These are phyloP conservation scores for Romanogobio albipinnatus DNA, from an alignment of 2,113 vertebrate species.

Conservation along the genomic window DNA sequence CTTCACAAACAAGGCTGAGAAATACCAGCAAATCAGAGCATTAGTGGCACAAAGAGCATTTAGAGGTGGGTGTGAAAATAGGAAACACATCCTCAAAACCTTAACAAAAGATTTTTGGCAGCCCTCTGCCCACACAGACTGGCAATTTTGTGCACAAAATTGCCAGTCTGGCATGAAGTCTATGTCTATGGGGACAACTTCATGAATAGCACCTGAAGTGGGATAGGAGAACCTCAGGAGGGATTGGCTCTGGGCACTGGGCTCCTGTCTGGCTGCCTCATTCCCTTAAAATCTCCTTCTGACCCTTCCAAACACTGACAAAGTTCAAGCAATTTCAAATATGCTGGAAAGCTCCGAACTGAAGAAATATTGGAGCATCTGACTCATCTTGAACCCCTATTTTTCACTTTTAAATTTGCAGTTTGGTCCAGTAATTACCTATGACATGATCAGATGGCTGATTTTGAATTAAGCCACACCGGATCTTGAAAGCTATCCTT, in stretches of 20 bases:
- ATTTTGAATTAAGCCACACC: not conserved
- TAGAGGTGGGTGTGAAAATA: not conserved
- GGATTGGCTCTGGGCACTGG: not conserved
- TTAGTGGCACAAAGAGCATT: not conserved
- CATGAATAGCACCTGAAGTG: not conserved
- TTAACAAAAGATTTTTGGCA: slow-evolving; percentile 15
- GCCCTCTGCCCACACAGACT: not conserved
- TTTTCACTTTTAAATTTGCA: slow-evolving; percentile 6
- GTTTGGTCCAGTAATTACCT: slow-evolving; percentile 23
- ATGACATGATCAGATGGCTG: slow-evolving; percentile 30
- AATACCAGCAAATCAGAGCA: not conserved
- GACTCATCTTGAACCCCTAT: not conserved
- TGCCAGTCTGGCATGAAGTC: no score
- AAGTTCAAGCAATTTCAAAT: not conserved
- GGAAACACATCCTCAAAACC: not conserved
- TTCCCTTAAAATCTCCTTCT: not conserved
- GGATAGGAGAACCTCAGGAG: not conserved
- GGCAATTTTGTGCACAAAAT: not conserved
- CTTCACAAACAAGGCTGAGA: not conserved
- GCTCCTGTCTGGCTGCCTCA: not conserved
- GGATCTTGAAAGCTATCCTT: slow-evolving; percentile 14
- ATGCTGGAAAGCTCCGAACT: not conserved
- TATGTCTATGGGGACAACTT: no score
- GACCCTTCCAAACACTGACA: not conserved
- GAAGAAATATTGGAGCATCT: slow-evolving; percentile 17